Evolutionary conservation across 37 sponge, comb jelly and placozoan genomes (phyloP).

Genomic region (Halisarca cf. caerulea): DNA sequence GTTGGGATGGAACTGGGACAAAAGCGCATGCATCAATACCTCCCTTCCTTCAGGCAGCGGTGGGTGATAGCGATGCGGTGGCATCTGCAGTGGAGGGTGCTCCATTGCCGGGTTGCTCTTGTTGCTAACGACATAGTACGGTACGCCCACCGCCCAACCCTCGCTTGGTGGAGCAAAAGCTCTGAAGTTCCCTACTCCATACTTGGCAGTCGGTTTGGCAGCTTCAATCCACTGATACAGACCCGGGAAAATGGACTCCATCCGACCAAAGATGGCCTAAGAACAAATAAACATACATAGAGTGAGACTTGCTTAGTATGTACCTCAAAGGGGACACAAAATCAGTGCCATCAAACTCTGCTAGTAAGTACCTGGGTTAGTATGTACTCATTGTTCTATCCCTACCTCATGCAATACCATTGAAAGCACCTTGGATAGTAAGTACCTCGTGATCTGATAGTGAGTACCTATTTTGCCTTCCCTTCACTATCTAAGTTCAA

Average conservation of each 20-base stretch:
- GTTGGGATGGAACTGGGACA: constrained; percentile 80
- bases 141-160: constrained; percentile 47
- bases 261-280: too few relatives aligned
- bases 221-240: constrained; percentile 57
- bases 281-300: too few relatives aligned
- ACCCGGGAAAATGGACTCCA: constrained; percentile 76
- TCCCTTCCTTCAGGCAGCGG: constrained; percentile 44
- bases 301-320: too few relatives aligned
- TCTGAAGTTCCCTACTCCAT: constrained; percentile 69
- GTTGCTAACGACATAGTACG: constrained; percentile 76
- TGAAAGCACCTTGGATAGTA: too few relatives aligned
- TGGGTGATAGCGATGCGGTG: constrained; percentile 61
- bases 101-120: not conserved
- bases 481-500: too few relatives aligned
- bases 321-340: too few relatives aligned
- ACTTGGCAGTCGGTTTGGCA: constrained; percentile 25
- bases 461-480: too few relatives aligned
- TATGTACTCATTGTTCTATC: too few relatives aligned
- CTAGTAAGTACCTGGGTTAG: too few relatives aligned
- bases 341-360: too few relatives aligned
- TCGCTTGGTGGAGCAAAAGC: constrained; percentile 60
- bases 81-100: constrained; percentile 16
- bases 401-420: too few relatives aligned
- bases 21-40: constrained; percentile 49
- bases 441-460: too few relatives aligned